Evolutionary conservation across 2,113 vertebrate genomes (phyloP), one percentile per base, ranked within the genome.

Genomic region (Amphiprion ocellaris): DNA sequence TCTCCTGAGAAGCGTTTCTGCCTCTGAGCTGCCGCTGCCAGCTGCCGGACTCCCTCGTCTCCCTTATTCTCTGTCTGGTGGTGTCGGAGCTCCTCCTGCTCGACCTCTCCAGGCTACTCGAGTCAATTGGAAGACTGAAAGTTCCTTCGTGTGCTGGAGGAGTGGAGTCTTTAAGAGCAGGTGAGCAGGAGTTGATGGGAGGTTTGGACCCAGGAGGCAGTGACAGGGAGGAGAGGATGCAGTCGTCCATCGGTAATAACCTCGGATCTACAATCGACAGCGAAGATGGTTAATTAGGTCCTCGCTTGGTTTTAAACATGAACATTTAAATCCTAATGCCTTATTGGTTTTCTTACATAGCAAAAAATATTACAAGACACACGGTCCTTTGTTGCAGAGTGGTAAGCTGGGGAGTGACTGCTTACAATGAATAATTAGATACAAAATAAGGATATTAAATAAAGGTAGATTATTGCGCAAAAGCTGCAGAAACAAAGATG

Each of bases 181-280:
- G 77, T 15, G 83, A 71, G 52, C 74, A 59, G 12, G 91, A 69
- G 63, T 76, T 61, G 1, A 4, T 60, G 67, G 24, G 70, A 14
- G 78, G 19, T 82, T 74, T 89, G 67, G 83, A 58, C 69, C 77
- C 89, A 3, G 87, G 85, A 65, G 90, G 89, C 23, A 92, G 73
- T 14, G 92, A 91, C 65, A 94, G 84, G 55, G 93, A 92, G 74
- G 90, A 92, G 69, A 94, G 93, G 83, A 94, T 94, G 85, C 87
- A 93, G 90, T 94, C 90, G 26, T 92, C 92, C 91, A 92, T 91
- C 0, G 93, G 92, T 76, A 94, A 80, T 28, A 92, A 84, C 39
- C 85, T 65, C 2, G 91, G 78, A 82, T 92, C 93, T 94, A 47
- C 4, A 46, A 14, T 17, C 1, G 11, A 58, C 53, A 6, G 16